Conservation (phyloP, 1,140 invertebrate species). For the Monomorium pharaonis region DNA sequence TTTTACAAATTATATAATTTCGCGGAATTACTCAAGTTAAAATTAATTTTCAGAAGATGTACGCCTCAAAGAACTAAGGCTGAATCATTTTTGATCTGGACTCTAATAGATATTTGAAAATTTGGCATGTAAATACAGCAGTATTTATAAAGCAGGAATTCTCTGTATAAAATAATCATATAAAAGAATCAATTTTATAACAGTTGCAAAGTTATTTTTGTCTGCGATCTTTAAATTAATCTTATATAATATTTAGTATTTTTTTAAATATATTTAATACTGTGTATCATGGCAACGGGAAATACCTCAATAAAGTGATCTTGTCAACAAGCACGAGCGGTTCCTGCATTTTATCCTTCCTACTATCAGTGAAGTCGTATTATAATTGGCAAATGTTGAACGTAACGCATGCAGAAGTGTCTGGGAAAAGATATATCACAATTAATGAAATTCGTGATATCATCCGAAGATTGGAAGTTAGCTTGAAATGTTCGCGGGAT, state of each 20-base stretch:
- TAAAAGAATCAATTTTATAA: no score
- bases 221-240: not conserved
- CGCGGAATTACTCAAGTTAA: not conserved
- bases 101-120: no score
- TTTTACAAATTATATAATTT: constrained; percentile 70
- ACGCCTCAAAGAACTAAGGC: no score
- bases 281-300: not conserved
- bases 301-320: constrained; percentile 14
- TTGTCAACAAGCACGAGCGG: not conserved
- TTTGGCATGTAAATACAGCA: no score
- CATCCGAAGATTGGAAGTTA: constrained; percentile 64
- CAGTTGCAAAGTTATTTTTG: no score
- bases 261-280: no score
- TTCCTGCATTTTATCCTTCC: not conserved
- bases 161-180: no score
- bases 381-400: not conserved
- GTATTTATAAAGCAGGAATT: no score
- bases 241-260: not conserved
- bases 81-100: no score
- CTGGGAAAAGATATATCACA: constrained; percentile 6
- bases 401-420: not conserved
- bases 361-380: not conserved
- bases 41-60: no score
- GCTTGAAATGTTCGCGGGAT: constrained; percentile 56
- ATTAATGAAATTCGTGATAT: constrained; percentile 64